phyloP scores from a whole-genome alignment of 2,113 vertebrate genomes.

The Chionomys nivalis region DNA sequence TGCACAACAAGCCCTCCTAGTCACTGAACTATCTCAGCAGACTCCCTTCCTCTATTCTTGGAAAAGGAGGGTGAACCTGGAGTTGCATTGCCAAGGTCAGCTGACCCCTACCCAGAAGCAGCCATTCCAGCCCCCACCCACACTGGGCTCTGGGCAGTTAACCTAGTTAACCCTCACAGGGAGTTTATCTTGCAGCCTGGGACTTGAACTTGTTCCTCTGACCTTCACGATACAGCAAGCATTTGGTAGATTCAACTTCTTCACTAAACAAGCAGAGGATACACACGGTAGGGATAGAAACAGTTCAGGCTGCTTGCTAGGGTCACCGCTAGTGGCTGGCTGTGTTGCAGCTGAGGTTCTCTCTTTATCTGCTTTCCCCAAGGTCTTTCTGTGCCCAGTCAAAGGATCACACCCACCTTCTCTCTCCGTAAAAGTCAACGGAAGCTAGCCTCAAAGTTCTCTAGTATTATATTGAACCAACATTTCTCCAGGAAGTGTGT shows the following conservation, averaged over 20 bases:
- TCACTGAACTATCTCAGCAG: not conserved
- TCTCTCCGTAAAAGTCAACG: not conserved
- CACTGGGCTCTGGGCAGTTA: not conserved
- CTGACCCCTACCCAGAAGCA: not conserved
- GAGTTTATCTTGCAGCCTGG: not conserved
- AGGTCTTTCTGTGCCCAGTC: not conserved
- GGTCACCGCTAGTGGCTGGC: not conserved
- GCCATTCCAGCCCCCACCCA: not conserved
- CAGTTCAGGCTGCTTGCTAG: not conserved
- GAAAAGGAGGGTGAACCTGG: not conserved
- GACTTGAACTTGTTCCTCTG: not conserved
- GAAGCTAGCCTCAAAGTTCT: not conserved
- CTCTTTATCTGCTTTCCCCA: not conserved
- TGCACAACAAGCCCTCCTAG: not conserved
- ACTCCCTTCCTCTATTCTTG: not conserved
- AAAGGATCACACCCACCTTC: not conserved
- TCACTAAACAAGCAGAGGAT: constrained; percentile 10
- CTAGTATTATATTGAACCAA: not conserved
- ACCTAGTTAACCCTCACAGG: not conserved
- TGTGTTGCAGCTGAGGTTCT: too few relatives aligned
- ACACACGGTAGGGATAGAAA: not conserved
- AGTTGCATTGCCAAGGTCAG: not conserved
- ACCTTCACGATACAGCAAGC: not conserved
- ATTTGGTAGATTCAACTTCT: not conserved
- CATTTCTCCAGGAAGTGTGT: not conserved